phyloP scores from a whole-genome alignment of 2,888 invertebrate species.

The Pimpla rufipes region DNA sequence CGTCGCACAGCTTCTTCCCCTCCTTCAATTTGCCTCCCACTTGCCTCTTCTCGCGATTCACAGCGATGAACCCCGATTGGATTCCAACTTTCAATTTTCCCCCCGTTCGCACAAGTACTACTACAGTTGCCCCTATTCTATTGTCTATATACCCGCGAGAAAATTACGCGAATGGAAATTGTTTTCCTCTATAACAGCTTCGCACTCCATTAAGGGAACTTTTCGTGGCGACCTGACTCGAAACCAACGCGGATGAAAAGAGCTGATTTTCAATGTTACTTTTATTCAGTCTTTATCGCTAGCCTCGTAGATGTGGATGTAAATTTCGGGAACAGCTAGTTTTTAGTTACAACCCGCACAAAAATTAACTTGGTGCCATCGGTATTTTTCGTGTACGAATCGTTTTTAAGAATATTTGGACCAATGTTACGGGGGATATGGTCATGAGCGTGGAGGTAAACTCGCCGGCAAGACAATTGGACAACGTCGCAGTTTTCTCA shows the following conservation, averaged over 20 bases:
- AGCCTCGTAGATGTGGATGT: background rate
- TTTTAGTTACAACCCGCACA: background rate
- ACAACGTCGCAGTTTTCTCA: no score
- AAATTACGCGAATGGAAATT: conserved; percentile 26
- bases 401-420: no score
- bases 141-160: background rate
- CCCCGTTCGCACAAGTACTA: background rate
- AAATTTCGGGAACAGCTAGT: background rate
- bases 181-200: conserved; percentile 6
- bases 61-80: conserved; percentile 19
- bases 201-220: conserved; percentile 11
- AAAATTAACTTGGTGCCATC: background rate
- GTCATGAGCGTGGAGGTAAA: no score
- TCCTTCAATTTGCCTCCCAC: background rate
- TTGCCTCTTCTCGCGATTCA: background rate
- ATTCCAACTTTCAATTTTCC: conserved; percentile 47
- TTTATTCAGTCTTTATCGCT: background rate
- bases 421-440: no score
- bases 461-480: no score
- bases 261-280: conserved; percentile 1
- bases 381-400: no score
- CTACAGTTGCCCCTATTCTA: background rate
- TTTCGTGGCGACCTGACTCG: background rate
- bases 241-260: conserved; percentile 11
- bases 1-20: conserved; percentile 19